Conservation (phyloP, 2,113 vertebrate genomes). For the Piprites chloris region DNA sequence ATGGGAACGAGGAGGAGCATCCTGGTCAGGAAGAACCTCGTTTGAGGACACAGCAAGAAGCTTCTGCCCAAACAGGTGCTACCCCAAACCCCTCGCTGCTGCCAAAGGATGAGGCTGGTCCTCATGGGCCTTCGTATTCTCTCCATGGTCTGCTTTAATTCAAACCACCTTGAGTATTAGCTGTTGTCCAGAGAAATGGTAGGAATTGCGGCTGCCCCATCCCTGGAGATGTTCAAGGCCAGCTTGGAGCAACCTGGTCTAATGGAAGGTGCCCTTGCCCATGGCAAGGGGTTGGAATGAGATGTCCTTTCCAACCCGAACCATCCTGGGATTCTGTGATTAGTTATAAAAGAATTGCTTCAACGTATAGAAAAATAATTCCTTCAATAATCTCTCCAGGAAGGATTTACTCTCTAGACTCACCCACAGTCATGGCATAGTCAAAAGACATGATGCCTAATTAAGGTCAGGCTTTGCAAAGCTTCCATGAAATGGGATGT, state of each 20-base stretch:
- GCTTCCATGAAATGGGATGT: background rate
- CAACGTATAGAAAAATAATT: background rate
- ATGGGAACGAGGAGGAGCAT: background rate
- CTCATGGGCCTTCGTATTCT: background rate
- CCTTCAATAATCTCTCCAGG: background rate
- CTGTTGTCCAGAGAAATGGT: background rate
- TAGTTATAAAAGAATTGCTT: background rate
- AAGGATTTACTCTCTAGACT: background rate
- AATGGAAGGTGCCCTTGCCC: background rate
- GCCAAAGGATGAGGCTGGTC: background rate
- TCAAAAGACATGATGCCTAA: background rate
- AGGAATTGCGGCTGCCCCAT: background rate
- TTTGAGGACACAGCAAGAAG: background rate
- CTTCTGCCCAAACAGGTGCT: background rate
- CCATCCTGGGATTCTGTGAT: background rate
- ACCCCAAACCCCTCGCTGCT: background rate
- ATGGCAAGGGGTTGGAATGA: rapidly evolving
- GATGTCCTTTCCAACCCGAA: background rate
- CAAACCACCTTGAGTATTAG: background rate
- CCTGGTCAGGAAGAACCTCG: background rate
- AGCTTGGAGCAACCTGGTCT: background rate
- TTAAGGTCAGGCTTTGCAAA: background rate
- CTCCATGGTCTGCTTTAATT: background rate
- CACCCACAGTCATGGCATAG: background rate
- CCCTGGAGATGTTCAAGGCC: background rate